Evolutionary conservation across 2,888 invertebrate genomes (phyloP).

Genomic region (Tiliacea citrago): DNA sequence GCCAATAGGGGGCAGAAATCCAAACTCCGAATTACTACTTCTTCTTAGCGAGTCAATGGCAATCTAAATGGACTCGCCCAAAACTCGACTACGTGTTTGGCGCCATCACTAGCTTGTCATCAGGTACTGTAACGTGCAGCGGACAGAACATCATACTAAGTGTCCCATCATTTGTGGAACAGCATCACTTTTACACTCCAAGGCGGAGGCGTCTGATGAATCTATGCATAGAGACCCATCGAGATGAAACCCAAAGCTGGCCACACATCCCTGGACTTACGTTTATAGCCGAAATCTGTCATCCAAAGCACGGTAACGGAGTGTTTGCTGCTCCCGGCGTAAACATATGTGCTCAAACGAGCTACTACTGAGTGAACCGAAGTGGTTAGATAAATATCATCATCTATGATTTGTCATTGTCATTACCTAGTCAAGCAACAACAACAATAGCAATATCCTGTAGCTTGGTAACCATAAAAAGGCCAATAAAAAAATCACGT

Average conservation of each 20-base stretch:
- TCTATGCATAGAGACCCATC: neutral
- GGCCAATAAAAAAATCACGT: constrained; percentile 35
- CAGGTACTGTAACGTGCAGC: too few species aligned
- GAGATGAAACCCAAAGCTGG: neutral
- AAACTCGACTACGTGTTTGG: too few species aligned
- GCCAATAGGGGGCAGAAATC: neutral
- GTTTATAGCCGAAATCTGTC: neutral
- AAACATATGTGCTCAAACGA: neutral
- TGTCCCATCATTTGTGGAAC: too few species aligned
- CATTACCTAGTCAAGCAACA: neutral
- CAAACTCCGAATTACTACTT: neutral
- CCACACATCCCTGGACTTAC: neutral
- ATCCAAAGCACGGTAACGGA: neutral
- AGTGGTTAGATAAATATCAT: neutral
- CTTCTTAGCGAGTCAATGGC: too few species aligned
- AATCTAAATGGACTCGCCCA: too few species aligned
- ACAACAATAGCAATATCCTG: neutral
- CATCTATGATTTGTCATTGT: neutral
- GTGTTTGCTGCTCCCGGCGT: neutral
- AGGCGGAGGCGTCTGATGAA: too few species aligned
- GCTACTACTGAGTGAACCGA: neutral
- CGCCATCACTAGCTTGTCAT: too few species aligned
- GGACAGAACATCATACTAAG: too few species aligned
- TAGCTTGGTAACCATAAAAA: constrained; percentile 13
- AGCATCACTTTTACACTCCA: too few species aligned